Base-by-base conservation (phyloP, 2,888 invertebrate species). In the Cremastinae sp. region DNA sequence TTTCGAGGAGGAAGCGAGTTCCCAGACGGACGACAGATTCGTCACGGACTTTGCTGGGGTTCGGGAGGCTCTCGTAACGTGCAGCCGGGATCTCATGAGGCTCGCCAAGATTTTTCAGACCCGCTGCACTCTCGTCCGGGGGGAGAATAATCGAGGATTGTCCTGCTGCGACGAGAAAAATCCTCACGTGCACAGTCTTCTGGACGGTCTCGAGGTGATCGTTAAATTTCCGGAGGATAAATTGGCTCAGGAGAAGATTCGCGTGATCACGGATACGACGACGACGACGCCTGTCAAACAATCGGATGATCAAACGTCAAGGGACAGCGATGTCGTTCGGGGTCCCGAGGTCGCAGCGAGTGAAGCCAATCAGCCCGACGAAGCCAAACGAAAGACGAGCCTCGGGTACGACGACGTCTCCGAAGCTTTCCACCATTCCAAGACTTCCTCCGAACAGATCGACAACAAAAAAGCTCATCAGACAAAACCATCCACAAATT, bases 171-270 rank as follows among this genome's bases (percentile, higher is more conserved):
- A 80, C 0, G 82, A 81, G 53, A 80, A 78, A 12, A 47, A 28
- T 7, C 79, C 79, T 3, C 85, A 86, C 70, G 59, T 84, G 36
- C 85, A 85, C 12, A 83, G 84, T 7, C 62, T 65, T 1, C 64
- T 86, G 14, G 83, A 85, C 12, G 86, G 84, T 8, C 54, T 78
- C 2, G 74, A 72, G 10, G 78, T 76, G 2, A 45, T 79, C n/a
- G 69, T 80, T 8, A 75, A 77, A 49, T 72, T 78, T 28, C 59
- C 72, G 2, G n/a, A 54, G 8, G 69, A 75, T 16, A 76, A 66
- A 73, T 45, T 61, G 9, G 20, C 43, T 1, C 59, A 20, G 2
- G 49, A 59, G 10, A 53, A 58, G 14, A 45, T 36, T 38, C 59
- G 16, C 20, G 43, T 8, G 18, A 49, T 47, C 9, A 22, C 20